Evolutionary conservation across 2,888 invertebrate species (phyloP).

Genomic region (Ptilodon capucinus): DNA sequence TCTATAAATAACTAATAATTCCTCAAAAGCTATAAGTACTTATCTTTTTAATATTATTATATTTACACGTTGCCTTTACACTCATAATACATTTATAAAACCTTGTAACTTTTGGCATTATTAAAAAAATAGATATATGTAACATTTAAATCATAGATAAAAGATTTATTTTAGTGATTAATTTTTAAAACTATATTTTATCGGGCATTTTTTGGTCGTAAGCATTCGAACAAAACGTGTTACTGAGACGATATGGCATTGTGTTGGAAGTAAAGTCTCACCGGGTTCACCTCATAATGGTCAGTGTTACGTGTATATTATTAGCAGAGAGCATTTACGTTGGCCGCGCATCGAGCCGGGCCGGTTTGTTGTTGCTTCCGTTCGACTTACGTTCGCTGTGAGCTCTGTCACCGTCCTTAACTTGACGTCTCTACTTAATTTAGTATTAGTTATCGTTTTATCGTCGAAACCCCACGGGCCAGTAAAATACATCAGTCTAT

Average conservation of each 20-base stretch:
- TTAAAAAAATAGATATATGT: constrained; percentile 46
- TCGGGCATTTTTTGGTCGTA: constrained; percentile 57
- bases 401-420: constrained; percentile 73
- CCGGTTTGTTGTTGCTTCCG: constrained; percentile 66
- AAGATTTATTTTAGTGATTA: constrained; percentile 47
- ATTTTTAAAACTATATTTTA: constrained; percentile 48
- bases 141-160: constrained; percentile 43
- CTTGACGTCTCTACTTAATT: constrained; percentile 78
- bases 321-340: constrained; percentile 72
- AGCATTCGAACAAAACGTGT: constrained; percentile 41
- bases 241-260: constrained; percentile 64
- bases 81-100: constrained; percentile 29
- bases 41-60: constrained; percentile 25
- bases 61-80: constrained; percentile 40
- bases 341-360: constrained; percentile 48
- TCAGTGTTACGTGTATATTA: constrained; percentile 66
- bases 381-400: constrained; percentile 47
- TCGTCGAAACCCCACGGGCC: constrained; percentile 72
- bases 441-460: constrained; percentile 71
- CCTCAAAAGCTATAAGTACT: constrained; percentile 4
- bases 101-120: constrained; percentile 55
- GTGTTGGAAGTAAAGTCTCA: constrained; percentile 47
- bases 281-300: constrained; percentile 71
- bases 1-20: neutral
- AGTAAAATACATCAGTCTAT: constrained; percentile 75